Conservation (phyloP, 1,140 invertebrate species). For the Hylaeus anthracinus region DNA sequence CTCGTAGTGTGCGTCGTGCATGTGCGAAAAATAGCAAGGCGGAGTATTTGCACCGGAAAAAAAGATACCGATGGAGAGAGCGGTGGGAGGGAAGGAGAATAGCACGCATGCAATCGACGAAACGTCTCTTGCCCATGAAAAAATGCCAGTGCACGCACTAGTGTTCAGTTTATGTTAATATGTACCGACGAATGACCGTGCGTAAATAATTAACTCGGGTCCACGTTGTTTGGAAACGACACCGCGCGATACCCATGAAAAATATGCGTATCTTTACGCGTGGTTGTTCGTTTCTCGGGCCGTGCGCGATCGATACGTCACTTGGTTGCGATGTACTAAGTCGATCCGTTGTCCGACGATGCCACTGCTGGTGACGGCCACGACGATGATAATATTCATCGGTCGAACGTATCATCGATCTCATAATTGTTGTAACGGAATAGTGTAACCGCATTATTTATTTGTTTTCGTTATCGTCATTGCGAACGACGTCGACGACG, state of each 20-base stretch:
- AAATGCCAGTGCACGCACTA: slow-evolving; percentile 14
- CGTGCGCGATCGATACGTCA: slow-evolving; percentile 77
- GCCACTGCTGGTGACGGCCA: background rate
- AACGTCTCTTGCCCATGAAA: slow-evolving; percentile 18
- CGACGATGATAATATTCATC: slow-evolving; percentile 43
- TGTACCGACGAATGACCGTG: background rate
- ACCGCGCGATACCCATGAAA: slow-evolving; percentile 24
- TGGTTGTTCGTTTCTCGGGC: slow-evolving; percentile 26
- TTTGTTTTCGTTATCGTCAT: background rate
- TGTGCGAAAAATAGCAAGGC: slow-evolving; percentile 9
- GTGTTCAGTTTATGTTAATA: background rate
- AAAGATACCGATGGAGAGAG: slow-evolving; percentile 6
- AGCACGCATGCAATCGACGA: slow-evolving; percentile 27
- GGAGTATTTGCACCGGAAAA: slow-evolving; percentile 38
- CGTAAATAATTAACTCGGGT: slow-evolving; percentile 13
- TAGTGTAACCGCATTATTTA: slow-evolving; percentile 11
- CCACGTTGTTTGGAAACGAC: slow-evolving; percentile 5
- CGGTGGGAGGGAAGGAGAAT: slow-evolving; percentile 7
- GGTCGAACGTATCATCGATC: slow-evolving; percentile 51
- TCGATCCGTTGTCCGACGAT: slow-evolving; percentile 68
- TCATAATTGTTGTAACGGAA: slow-evolving; percentile 27
- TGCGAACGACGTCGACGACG: background rate
- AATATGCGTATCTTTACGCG: slow-evolving; percentile 45
- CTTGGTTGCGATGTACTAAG: slow-evolving; percentile 71
- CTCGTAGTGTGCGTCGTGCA: background rate